These are phyloP conservation scores for Halichoerus grypus DNA, from an alignment of 2,113 vertebrate genomes.

Conservation along the genomic window DNA sequence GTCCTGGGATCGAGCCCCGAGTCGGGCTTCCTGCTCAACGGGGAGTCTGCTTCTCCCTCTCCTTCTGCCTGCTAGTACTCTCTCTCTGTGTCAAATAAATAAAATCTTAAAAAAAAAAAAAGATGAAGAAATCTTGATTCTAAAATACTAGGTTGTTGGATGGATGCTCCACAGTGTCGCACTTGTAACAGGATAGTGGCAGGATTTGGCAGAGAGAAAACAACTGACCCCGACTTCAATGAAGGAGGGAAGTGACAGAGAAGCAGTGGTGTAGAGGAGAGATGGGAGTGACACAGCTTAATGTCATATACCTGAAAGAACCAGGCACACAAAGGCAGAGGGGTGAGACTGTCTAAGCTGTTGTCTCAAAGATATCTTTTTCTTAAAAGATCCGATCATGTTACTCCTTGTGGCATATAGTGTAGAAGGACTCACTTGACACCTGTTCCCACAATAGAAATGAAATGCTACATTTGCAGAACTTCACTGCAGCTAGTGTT, in stretches of 20 bases:
- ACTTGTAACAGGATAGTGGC: background rate
- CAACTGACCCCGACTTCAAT: background rate
- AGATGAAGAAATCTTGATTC: background rate
- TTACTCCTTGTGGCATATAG: background rate
- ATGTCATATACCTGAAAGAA: background rate
- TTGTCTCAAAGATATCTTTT: background rate
- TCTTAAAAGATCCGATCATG: background rate
- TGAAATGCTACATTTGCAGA: background rate
- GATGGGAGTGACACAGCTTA: background rate
- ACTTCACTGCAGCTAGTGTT: background rate
- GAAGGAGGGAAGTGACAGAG: background rate
- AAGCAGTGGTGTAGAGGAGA: background rate
- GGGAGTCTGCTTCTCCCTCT: no score
- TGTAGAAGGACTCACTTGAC: background rate
- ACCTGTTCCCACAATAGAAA: background rate
- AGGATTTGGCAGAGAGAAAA: slow-evolving; percentile 7
- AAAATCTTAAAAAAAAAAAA: no score
- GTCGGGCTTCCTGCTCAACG: no score
- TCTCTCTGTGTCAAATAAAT: no score
- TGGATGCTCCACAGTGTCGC: background rate
- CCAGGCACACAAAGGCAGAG: background rate
- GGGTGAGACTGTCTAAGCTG: background rate
- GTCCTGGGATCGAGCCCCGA: no score
- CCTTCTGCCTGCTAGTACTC: no score
- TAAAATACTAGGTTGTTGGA: background rate